phyloP scores from a whole-genome alignment of 2,888 invertebrate genomes.

The Aphodius granarius region DNA sequence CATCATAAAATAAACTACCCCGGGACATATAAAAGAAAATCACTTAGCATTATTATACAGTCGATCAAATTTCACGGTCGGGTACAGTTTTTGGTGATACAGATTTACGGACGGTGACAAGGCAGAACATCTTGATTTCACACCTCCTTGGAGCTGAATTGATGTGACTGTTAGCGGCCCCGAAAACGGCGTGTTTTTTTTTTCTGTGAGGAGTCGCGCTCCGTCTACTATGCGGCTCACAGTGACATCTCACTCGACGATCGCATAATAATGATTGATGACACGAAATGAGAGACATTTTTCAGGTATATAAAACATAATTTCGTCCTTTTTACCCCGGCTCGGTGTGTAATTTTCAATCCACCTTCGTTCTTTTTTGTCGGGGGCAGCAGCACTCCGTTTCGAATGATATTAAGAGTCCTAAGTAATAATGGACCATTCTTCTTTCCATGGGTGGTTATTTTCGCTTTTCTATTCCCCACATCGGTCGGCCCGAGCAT shows the following conservation, averaged over 20 bases:
- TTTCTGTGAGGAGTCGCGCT: slow-evolving; percentile 13
- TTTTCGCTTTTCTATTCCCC: slow-evolving; percentile 12
- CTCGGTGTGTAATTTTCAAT: slow-evolving; percentile 33
- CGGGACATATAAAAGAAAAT: neutral
- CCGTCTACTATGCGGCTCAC: neutral
- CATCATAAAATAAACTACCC: neutral
- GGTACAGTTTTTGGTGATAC: slow-evolving; percentile 19
- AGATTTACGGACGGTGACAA: slow-evolving; percentile 36
- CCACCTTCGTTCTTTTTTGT: slow-evolving; percentile 11
- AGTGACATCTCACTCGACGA: slow-evolving; percentile 29
- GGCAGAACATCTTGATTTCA: slow-evolving; percentile 40
- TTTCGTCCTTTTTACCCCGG: slow-evolving; percentile 32
- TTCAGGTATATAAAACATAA: slow-evolving; percentile 38
- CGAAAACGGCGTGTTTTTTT: slow-evolving; percentile 18
- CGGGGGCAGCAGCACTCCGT: slow-evolving; percentile 16
- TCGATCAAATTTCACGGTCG: neutral
- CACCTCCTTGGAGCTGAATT: slow-evolving; percentile 37
- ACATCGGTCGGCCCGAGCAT: slow-evolving; percentile 4
- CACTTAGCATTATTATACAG: neutral
- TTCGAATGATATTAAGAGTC: slow-evolving; percentile 35
- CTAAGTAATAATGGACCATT: slow-evolving; percentile 31
- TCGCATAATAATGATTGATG: slow-evolving; percentile 36
- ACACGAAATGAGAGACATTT: slow-evolving; percentile 32
- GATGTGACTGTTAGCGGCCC: slow-evolving; percentile 38
- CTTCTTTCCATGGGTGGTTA: slow-evolving; percentile 13